Percentiles rank a stretch among this genome's conserved stretches.
Conservation (phyloP, 2,797 vertebrate species). For the Ptychadena robeensis region DNA sequence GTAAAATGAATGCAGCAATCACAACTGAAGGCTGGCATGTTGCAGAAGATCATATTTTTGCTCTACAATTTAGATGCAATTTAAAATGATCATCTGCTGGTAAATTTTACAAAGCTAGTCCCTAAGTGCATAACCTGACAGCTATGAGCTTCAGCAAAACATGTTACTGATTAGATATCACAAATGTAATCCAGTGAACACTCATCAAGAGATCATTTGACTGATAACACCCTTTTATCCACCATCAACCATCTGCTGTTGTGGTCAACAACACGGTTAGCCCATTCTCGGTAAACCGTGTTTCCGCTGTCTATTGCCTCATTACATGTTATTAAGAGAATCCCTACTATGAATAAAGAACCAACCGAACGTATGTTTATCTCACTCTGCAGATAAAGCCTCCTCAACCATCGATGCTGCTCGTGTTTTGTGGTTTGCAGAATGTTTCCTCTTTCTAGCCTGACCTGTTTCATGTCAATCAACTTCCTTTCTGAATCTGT, state of each 20-base stretch:
- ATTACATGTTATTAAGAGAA: conserved; percentile 53
- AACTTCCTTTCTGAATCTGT: conserved; percentile 2
- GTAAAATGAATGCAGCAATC: neutral
- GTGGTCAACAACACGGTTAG: conserved; percentile 44
- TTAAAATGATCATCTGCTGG: neutral
- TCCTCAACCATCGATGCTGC: neutral
- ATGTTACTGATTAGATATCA: conserved; percentile 36
- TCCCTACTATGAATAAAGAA: neutral
- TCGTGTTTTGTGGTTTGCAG: neutral
- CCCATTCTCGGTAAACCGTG: conserved; percentile 45
- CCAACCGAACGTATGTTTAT: conserved; percentile 41
- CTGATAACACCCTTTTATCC: conserved; percentile 44
- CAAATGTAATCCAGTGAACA: conserved; percentile 26
- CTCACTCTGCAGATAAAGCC: neutral
- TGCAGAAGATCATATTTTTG: neutral
- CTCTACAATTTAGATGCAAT: neutral
- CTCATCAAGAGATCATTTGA: conserved; percentile 51
- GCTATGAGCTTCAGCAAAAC: conserved; percentile 14
- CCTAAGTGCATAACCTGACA: neutral
- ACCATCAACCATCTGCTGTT: conserved; percentile 53
- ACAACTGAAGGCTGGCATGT: neutral
- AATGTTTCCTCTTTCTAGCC: neutral
- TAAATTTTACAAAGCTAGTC: neutral
- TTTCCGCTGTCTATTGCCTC: conserved; percentile 45
- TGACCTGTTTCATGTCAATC: neutral